Base-by-base conservation (phyloP, 2,888 invertebrate species). In the Spicauda simplicius region DNA sequence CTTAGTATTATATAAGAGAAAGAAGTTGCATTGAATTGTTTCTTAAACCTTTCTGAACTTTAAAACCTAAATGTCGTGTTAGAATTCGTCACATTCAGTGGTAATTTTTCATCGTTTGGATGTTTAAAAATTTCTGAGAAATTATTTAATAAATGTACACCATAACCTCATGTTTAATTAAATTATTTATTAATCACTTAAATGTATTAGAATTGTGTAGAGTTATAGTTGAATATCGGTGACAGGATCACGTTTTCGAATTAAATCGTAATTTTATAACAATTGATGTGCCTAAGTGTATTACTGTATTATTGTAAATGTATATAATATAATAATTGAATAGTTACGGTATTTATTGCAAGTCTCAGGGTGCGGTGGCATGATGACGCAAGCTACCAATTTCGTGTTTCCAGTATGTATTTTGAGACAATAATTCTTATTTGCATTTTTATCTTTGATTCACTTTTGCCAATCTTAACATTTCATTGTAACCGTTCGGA, bases 201-300 rank as follows among this genome's bases (percentile, higher is more conserved):
- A 72, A 79, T 85, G 84, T 85, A 82, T 77, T 87, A 89, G 87
- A 82, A 78, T 84, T 77, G 90, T 90, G 85, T 90, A 90, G 87
- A 74, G 25, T 66, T 61, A 76, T 80, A 80, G 82, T 77, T 83
- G 81, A 81, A 78, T 83, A 81, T 83, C 81, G 84, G 85, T 84
- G 86, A 85, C 86, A 81, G 83, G 85, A 85, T 86, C 87, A 87
- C 88, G 78, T 84, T 90, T 90, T 90, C 86, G 86, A 87, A 91
- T 89, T 89, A 88, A 89, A 86, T 85, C 82, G 89, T 92, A 90
- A 91, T 90, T 92, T 91, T 90, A 92, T 91, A 93, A 93, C 86
- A 93, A 93, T 93, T 90, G 93, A 93, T 93, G 93, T 93, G 93
- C 93, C 93, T 93, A 93, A 92, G 92, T 93, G 93, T 93, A 91